Percentiles rank a stretch among this genome's conserved stretches.
phyloP scores from a whole-genome alignment of 2,113 vertebrate genomes.

The Mus pahari region DNA sequence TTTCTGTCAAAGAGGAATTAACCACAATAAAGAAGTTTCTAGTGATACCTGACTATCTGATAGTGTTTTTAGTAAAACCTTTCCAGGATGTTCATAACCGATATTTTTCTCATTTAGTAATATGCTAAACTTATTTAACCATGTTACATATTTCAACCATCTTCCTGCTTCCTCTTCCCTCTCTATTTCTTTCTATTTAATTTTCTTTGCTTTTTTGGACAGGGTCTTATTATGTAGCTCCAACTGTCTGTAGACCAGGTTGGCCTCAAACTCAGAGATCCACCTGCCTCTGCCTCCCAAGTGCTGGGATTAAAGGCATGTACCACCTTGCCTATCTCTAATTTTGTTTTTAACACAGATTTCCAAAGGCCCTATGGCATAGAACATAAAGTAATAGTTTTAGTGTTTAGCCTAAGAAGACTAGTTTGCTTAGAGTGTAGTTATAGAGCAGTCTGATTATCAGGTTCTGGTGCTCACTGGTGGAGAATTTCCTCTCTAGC shows the following conservation, averaged over 20 bases:
- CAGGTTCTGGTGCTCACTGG: background rate
- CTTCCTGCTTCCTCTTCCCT: background rate
- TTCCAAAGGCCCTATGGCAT: background rate
- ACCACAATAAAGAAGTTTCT: conserved; percentile 49
- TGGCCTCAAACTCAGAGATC: background rate
- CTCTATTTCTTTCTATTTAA: background rate
- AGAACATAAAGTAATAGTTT: conserved; percentile 2
- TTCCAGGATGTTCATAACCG: background rate
- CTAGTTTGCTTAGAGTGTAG: conserved; percentile 35
- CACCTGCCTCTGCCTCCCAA: background rate
- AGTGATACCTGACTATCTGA: background rate
- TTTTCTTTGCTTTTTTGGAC: background rate
- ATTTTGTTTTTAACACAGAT: conserved; percentile 13
- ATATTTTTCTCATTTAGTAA: conserved; percentile 38
- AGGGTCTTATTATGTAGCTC: background rate
- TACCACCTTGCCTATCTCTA: background rate
- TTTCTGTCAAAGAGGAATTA: conserved; percentile 48
- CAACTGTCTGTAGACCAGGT: background rate
- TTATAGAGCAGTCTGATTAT: conserved; percentile 38
- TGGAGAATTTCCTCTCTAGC: background rate
- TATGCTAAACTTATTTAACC: conserved; percentile 33
- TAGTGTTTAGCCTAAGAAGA: conserved; percentile 39
- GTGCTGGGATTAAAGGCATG: background rate
- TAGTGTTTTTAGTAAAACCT: conserved; percentile 38
- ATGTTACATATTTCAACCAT: background rate